A percentile compares a stretch with the other conserved stretches of the same genome.
phyloP scores from a whole-genome alignment of 2,888 invertebrate genomes.

The Oscheius onirici region DNA sequence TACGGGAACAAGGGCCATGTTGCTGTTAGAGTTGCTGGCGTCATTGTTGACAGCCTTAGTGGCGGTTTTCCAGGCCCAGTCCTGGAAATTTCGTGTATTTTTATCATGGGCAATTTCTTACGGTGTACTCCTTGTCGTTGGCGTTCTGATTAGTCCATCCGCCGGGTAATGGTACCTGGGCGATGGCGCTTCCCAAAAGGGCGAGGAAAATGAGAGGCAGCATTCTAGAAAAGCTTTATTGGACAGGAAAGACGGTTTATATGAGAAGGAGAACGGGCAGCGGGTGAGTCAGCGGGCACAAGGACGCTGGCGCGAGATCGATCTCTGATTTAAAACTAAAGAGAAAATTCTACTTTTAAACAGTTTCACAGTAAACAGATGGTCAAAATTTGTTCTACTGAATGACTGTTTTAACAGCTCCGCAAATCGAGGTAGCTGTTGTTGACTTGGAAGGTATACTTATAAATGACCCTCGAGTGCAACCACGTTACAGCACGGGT shows the following conservation, averaged over 20 bases:
- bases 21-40: not conserved
- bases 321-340: too few species aligned
- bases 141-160: conserved; percentile 51
- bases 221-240: not conserved
- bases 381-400: too few species aligned
- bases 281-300: not conserved
- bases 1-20: conserved; percentile 6
- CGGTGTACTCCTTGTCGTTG: conserved; percentile 41
- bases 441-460: too few species aligned
- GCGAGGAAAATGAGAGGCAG: not conserved
- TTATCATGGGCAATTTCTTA: conserved; percentile 7
- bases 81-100: not conserved
- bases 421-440: too few species aligned
- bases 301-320: too few species aligned
- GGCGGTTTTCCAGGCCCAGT: conserved; percentile 5
- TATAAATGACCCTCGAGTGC: too few species aligned
- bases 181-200: not conserved
- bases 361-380: too few species aligned
- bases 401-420: too few species aligned
- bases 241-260: not conserved
- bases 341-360: too few species aligned
- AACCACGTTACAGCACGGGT: too few species aligned
- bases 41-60: conserved; percentile 6
- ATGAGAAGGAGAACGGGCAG: not conserved
- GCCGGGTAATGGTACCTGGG: conserved; percentile 36